A percentile compares a stretch with the other conserved stretches of the same genome.
These are phyloP conservation scores for Scelioninae gen. 2 DNA, from an alignment of 2,888 invertebrate species.

Conservation along the genomic window DNA sequence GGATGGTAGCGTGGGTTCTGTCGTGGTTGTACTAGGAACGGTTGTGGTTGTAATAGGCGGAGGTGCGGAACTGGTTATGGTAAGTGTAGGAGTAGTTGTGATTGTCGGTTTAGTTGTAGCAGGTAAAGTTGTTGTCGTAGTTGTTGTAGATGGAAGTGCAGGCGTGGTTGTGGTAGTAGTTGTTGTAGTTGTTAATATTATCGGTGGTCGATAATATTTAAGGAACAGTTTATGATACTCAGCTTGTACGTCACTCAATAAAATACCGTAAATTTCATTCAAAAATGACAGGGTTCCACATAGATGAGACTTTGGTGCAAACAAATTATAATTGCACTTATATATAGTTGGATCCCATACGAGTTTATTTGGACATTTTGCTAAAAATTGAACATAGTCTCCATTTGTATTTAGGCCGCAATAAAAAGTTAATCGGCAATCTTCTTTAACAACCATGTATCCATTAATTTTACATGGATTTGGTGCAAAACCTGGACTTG, in stretches of 20 bases:
- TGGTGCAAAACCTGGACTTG: not conserved
- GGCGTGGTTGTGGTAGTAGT: constrained; percentile 4
- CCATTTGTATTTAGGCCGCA: constrained; percentile 22
- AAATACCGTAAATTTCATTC: too few relatives aligned
- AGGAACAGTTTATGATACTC: too few relatives aligned
- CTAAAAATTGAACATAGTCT: constrained; percentile 19
- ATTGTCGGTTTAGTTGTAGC: not conserved
- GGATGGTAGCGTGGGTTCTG: too few relatives aligned
- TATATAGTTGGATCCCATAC: constrained; percentile 28
- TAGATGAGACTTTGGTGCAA: too few relatives aligned
- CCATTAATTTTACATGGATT: constrained; percentile 8
- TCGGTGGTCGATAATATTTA: too few relatives aligned
- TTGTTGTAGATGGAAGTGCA: not conserved
- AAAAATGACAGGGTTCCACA: too few relatives aligned
- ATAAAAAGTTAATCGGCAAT: constrained; percentile 34
- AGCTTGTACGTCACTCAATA: too few relatives aligned
- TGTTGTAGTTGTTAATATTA: too few relatives aligned
- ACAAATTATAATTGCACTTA: constrained; percentile 24
- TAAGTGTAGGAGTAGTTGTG: constrained; percentile 1
- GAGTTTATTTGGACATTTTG: constrained; percentile 30
- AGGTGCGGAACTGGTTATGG: too few relatives aligned
- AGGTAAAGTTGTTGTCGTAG: not conserved
- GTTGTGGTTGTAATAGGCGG: too few relatives aligned
- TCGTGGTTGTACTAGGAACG: too few relatives aligned
- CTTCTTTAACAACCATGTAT: constrained; percentile 21